Percentiles rank a stretch among this genome's conserved stretches.
Conservation (phyloP, 2,797 vertebrate species). For the Darevskia mixta region DNA sequence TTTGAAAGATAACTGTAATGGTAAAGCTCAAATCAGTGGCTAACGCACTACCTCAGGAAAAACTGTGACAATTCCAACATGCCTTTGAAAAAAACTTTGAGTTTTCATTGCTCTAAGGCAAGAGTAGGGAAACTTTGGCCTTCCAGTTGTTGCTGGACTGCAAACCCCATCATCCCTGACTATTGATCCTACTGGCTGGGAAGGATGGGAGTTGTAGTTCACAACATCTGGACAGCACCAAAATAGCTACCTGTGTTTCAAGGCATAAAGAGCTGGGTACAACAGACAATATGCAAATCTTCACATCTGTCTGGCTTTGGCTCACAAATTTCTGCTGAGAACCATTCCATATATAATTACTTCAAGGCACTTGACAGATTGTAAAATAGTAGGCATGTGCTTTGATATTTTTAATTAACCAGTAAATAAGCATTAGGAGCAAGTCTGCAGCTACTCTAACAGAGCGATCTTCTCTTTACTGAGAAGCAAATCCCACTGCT, state of each 20-base stretch:
- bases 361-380: conserved; percentile 11
- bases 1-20: conserved; percentile 27
- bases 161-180: no score
- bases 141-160: no score
- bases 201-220: no score
- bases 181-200: no score
- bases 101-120: conserved; percentile 27
- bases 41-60: no score
- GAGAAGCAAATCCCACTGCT: neutral
- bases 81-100: conserved; percentile 28
- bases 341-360: neutral
- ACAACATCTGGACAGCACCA: no score
- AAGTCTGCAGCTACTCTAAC: rapidly evolving
- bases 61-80: neutral
- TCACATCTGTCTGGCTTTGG: neutral
- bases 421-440: neutral
- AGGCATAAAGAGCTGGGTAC: conserved; percentile 31
- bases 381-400: neutral
- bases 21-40: conserved; percentile 8
- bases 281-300: conserved; percentile 32
- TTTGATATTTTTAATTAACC: conserved; percentile 9
- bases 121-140: no score
- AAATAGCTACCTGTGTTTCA: no score
- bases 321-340: neutral
- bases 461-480: neutral